phyloP scores from a whole-genome alignment of 1,140 invertebrate species.

The Alviniconcha marisindica region DNA sequence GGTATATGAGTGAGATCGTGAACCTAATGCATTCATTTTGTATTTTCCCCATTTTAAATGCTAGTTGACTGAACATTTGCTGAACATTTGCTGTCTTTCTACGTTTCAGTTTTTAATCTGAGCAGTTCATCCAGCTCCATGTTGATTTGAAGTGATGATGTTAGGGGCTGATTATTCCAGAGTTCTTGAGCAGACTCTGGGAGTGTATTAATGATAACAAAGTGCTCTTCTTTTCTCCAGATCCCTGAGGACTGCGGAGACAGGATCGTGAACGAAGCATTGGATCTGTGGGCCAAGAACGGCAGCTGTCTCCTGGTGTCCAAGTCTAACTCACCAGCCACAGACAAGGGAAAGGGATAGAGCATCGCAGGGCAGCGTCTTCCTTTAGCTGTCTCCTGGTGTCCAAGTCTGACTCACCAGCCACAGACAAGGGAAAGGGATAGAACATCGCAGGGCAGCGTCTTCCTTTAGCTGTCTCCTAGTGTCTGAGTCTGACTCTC shows the following conservation, averaged over 20 bases:
- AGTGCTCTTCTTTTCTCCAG: conserved; percentile 77
- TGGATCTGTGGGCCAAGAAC: conserved; percentile 84
- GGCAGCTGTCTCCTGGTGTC: conserved; percentile 55
- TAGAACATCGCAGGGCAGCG: conserved; percentile 14
- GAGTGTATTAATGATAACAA: no score
- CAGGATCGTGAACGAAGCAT: conserved; percentile 86
- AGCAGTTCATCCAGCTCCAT: no score
- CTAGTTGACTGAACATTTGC: no score
- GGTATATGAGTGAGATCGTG: no score
- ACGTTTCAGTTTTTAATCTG: no score
- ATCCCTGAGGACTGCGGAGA: conserved; percentile 86
- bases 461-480: conserved; percentile 32
- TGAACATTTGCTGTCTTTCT: no score
- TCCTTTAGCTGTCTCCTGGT: conserved; percentile 40
- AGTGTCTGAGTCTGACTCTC: conserved; percentile 63
- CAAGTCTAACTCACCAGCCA: conserved; percentile 63
- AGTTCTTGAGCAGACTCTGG: no score
- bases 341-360: conserved; percentile 41
- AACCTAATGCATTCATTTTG: no score
- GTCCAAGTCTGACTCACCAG: conserved; percentile 63
- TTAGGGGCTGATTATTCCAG: no score
- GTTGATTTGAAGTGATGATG: no score
- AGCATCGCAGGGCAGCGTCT: background rate
- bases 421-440: conserved; percentile 41
- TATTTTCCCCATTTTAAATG: no score